Evolutionary conservation across 2,888 invertebrate genomes (phyloP).

Genomic region (Chaitophorus viminalis): DNA sequence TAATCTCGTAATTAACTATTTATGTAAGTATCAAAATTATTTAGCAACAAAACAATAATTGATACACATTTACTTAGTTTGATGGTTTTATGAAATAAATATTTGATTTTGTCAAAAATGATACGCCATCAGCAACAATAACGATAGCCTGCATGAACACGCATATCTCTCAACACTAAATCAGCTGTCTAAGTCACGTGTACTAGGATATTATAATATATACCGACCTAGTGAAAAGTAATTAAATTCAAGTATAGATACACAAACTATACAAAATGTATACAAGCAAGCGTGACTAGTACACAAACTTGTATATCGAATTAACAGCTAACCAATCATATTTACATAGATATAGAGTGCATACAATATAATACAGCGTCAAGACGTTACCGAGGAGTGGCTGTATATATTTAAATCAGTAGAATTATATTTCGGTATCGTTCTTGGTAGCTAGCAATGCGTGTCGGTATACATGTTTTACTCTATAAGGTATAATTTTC

Average conservation of each 20-base stretch:
- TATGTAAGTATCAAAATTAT: conserved; percentile 10
- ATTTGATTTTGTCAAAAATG: conserved; percentile 26
- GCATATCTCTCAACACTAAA: conserved; percentile 5
- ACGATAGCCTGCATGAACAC: conserved; percentile 21
- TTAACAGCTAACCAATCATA: conserved; percentile 16
- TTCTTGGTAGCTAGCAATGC: too few relatives aligned
- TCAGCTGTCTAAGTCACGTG: conserved; percentile 12
- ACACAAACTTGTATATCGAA: conserved; percentile 12
- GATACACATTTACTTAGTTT: conserved; percentile 12
- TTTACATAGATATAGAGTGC: neutral
- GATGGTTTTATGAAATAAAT: conserved; percentile 26
- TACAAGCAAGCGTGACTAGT: conserved; percentile 23
- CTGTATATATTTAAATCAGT: too few relatives aligned
- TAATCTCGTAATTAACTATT: neutral
- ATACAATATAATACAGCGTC: too few relatives aligned
- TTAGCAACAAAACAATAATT: conserved; percentile 21
- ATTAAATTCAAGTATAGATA: conserved; percentile 26
- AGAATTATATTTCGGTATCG: too few relatives aligned
- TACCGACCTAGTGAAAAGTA: conserved; percentile 13
- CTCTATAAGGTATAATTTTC: too few relatives aligned
- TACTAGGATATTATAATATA: too few relatives aligned
- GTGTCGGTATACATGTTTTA: too few relatives aligned
- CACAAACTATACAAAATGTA: too few relatives aligned
- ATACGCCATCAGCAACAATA: conserved; percentile 17
- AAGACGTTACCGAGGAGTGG: too few relatives aligned